Evolutionary conservation across 2,797 vertebrate genomes (phyloP), one percentile per base, ranked within the genome.

Genomic region (Clarias pachynema): DNA sequence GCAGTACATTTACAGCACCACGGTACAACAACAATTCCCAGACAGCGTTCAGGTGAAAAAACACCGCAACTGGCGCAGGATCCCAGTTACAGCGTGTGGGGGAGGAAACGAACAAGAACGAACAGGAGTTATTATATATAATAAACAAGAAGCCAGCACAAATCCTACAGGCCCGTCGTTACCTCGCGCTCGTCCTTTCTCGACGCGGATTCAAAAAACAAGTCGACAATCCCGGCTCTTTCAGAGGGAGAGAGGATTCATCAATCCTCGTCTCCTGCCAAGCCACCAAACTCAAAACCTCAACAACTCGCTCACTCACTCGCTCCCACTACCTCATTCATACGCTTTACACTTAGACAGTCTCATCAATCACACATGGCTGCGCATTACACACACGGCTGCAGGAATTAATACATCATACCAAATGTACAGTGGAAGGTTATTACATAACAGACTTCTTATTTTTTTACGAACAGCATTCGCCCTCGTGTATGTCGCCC

Each of bases 131-230:
- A 49, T 2, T 49, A 49, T 49, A 49, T 49, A 49, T 49, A 49
- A 49, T 49, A 12, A 44, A 49, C 12, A 66, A 24, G 18, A 59
- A 68, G 29, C 56, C 82, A 70, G 75, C 84, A 65, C 8, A 12
- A 10, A 57, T 24, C 49, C 40, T 81, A 14, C 18, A 59, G 74
- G 60, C 74, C 22, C 74, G 31, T 68, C 66, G 44, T 74, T n/a
- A 56, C 40, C 18, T 2, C 80, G n/a, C 29, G 1, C 53, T 82
- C 3, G 16, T 60, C 60, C 60, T 60, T 37, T 24, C 31, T 60
- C 10, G 5, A 62, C 6, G n/a, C 59, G 79, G 73, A 65, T 70
- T 81, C 73, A 9, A 2, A 85, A 82, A 85, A 86, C 79, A 73
- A 84, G 72, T 62, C 8, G 26, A 49, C 44, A 49, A 63, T 18